phyloP scores from a whole-genome alignment of 1,140 invertebrate genomes.

The Drosophila leontia region DNA sequence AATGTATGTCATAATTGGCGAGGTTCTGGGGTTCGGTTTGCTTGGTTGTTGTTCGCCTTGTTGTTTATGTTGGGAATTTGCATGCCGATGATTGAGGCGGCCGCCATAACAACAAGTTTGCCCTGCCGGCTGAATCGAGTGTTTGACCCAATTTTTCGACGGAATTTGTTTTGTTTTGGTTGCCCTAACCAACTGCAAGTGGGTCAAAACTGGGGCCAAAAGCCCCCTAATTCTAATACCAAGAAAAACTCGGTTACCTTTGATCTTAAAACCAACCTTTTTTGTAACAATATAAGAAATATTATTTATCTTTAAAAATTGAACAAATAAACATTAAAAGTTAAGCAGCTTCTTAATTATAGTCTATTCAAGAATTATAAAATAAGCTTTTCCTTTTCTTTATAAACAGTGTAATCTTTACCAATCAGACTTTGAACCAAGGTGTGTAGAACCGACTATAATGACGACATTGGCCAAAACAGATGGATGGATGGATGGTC shows the following conservation, averaged over 20 bases:
- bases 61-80: slow-evolving; percentile 48
- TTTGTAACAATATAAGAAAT: not conserved
- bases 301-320: accelerated
- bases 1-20: slow-evolving; percentile 56
- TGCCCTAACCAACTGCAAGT: slow-evolving; percentile 24
- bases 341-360: no score
- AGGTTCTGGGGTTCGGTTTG: not conserved
- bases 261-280: not conserved
- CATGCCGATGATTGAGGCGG: slow-evolving; percentile 40
- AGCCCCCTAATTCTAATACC: not conserved
- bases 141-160: slow-evolving; percentile 45
- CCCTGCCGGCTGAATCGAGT: slow-evolving; percentile 36
- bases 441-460: slow-evolving; percentile 3
- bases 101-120: slow-evolving; percentile 55
- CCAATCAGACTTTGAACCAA: slow-evolving; percentile 15
- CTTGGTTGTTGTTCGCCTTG: slow-evolving; percentile 7
- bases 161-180: slow-evolving; percentile 32
- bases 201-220: slow-evolving; percentile 28
- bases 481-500: slow-evolving; percentile 23
- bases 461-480: slow-evolving; percentile 48
- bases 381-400: not conserved
- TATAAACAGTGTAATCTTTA: not conserved
- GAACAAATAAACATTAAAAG: not conserved
- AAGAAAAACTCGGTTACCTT: slow-evolving; percentile 18
- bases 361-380: not conserved